Conservation (phyloP, 2,888 invertebrate genomes). For the Pammene fasciana region DNA sequence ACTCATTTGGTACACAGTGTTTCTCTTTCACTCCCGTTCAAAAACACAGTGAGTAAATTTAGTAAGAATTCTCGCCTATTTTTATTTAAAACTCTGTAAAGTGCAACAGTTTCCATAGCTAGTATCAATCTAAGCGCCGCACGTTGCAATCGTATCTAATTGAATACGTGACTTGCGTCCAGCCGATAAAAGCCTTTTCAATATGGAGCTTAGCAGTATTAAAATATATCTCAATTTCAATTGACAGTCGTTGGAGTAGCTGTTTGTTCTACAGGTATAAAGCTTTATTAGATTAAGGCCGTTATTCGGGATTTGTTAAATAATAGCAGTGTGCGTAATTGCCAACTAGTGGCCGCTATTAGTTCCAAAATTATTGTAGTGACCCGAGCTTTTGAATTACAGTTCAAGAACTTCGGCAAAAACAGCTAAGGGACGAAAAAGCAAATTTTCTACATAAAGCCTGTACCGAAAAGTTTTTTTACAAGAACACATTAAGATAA, state of each 20-base stretch:
- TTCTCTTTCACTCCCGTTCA: too few species aligned
- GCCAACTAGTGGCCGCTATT: too few species aligned
- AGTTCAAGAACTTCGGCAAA: too few species aligned
- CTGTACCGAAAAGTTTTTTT: too few species aligned
- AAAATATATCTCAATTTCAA: conserved; percentile 12
- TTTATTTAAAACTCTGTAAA: not conserved
- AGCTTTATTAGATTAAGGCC: conserved; percentile 5
- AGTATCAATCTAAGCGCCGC: conserved; percentile 13
- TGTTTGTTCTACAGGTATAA: conserved; percentile 8
- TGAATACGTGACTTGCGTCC: conserved; percentile 46
- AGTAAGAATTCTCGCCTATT: not conserved
- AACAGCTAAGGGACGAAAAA: too few species aligned
- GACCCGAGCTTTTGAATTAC: too few species aligned
- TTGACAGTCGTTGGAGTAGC: not conserved
- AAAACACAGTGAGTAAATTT: too few species aligned
- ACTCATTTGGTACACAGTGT: too few species aligned
- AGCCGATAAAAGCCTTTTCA: conserved; percentile 9
- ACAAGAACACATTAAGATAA: too few species aligned
- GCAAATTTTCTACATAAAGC: too few species aligned
- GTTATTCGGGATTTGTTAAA: not conserved
- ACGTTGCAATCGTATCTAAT: conserved; percentile 45
- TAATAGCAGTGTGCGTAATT: not conserved
- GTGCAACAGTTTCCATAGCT: conserved; percentile 18
- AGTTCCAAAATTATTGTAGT: too few species aligned
- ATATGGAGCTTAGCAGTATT: conserved; percentile 11